These are phyloP conservation scores for Amphipoea lucens DNA, from an alignment of 2,888 invertebrate species.

Conservation along the genomic window DNA sequence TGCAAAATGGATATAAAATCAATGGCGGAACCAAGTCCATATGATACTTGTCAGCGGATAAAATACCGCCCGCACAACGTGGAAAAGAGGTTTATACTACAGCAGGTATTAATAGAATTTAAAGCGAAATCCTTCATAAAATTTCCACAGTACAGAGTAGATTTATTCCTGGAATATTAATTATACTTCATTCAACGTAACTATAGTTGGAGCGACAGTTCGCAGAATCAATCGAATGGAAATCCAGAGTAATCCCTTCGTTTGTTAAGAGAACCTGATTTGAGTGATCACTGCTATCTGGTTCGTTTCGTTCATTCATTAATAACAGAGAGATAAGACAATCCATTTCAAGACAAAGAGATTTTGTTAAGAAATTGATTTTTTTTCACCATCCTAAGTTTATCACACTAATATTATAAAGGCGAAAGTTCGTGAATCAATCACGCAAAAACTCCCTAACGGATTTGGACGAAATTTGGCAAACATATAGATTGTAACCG, in stretches of 20 bases:
- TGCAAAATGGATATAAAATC: neutral
- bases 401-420: too few species aligned
- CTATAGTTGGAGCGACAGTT: neutral
- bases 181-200: neutral
- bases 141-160: neutral
- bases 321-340: neutral
- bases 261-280: slow-evolving; percentile 17
- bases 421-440: too few species aligned
- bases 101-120: neutral
- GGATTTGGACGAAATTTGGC: too few species aligned
- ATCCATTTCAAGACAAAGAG: neutral
- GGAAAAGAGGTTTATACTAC: neutral
- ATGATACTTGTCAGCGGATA: neutral
- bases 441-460: too few species aligned
- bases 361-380: too few species aligned
- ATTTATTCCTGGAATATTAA: neutral
- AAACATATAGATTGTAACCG: too few species aligned
- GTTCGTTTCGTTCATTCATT: slow-evolving; percentile 10
- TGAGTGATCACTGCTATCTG: slow-evolving; percentile 10
- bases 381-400: too few species aligned
- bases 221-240: slow-evolving; percentile 50
- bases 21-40: neutral
- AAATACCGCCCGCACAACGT: neutral
- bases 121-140: neutral
- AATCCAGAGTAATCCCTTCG: slow-evolving; percentile 34